Evolutionary conservation across 2,113 vertebrate genomes (phyloP), one percentile per base, ranked within the genome.

Genomic region (Salminus brasiliensis): DNA sequence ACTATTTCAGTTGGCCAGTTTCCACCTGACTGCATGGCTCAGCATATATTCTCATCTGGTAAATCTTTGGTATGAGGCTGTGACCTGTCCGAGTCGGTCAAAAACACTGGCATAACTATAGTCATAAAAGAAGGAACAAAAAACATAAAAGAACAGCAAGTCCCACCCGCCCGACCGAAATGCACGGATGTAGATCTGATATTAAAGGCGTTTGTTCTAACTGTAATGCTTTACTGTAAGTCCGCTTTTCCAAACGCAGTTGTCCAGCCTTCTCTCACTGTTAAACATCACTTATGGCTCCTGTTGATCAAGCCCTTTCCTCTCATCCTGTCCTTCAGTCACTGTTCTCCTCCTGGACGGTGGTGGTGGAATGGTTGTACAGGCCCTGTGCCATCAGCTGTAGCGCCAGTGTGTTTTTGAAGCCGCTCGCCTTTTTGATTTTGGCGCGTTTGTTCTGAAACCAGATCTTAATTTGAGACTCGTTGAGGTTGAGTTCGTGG

Each of bases 21-120:
- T 6, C 47, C n/a, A 52, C 13, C 10, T 59, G 18, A 49, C 4
- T n/a, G 66, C 15, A 52, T 10, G 0, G 18, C 21, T 27, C 66
- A 69, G 6, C 41, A 30, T 80, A 27, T 55, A 10, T 72, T 67
- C 74, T 69, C 92, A 89, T 78, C 72, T 81, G 63, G 90, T 93
- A 94, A 94, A 96, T 97, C 96, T 97, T 97, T 97, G 96, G 96
- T 95, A 95, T 94, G 92, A 89, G 93, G 93, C 90, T 92, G 91
- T 49, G 47, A 21, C 18, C 18, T 0, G 21, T 18, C 88, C 90
- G 41, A 9, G 66, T 45, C 23, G 45, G 16, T 36, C 4, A 23
- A 34, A 75, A 12, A 52, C 66, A 12, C 7, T 59, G 11, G 45
- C 23, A 30, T 66, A 45, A 63, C n/a, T 11, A 53, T 53, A 53